These are phyloP conservation scores for Laticauda colubrina DNA, from an alignment of 2,113 vertebrate genomes.

Conservation along the genomic window DNA sequence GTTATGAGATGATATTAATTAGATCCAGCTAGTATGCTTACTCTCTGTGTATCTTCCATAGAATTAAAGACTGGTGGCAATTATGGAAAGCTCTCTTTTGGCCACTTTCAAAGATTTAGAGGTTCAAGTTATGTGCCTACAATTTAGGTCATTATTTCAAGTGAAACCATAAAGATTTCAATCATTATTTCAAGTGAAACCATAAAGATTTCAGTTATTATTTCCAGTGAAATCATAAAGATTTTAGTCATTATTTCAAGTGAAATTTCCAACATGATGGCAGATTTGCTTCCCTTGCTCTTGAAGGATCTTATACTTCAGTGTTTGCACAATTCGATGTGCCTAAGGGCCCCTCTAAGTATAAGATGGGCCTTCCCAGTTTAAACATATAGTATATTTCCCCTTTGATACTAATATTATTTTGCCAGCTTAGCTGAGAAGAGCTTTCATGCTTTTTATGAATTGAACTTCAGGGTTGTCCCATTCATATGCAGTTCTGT, in stretches of 20 bases:
- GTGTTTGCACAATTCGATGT: neutral
- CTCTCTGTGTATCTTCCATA: neutral
- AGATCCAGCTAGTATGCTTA: neutral
- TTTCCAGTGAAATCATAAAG: too few relatives aligned
- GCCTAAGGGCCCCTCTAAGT: too few relatives aligned
- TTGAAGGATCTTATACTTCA: neutral
- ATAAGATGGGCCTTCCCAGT: neutral
- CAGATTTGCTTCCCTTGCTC: neutral
- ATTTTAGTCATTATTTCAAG: too few relatives aligned
- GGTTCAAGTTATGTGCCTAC: neutral
- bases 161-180: neutral
- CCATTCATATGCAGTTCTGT: neutral
- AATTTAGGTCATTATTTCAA: neutral
- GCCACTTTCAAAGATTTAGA: neutral
- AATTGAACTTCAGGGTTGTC: neutral
- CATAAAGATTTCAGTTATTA: too few relatives aligned
- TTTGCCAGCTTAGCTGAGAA: neutral
- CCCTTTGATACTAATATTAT: neutral
- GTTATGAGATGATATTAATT: neutral
- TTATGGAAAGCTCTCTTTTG: neutral
- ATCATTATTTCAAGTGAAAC: neutral
- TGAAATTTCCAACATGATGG: neutral
- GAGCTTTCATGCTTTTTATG: neutral
- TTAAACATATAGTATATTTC: neutral
- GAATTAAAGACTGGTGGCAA: neutral